These are phyloP conservation scores for Mongoloraphidia duomilia DNA, from an alignment of 2,888 invertebrate genomes.

Conservation along the genomic window DNA sequence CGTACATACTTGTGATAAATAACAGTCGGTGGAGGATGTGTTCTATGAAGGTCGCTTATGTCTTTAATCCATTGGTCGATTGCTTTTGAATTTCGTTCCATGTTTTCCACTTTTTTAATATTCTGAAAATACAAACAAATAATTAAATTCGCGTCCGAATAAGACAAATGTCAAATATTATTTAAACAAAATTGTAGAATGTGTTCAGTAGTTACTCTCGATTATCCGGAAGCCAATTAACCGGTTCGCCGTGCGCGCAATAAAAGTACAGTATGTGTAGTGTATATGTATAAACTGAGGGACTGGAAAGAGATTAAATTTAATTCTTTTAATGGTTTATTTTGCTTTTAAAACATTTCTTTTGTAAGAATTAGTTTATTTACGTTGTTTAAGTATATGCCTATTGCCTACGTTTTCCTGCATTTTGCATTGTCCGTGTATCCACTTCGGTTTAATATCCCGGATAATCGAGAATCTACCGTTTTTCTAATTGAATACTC, in stretches of 20 bases:
- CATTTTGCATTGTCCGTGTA: no score
- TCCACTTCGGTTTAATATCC: no score
- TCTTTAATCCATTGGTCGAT: slow-evolving; percentile 96
- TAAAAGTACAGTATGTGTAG: no score
- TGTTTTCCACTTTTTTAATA: slow-evolving; percentile 66
- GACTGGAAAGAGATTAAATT: no score
- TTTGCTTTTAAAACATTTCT: no score
- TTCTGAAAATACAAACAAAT: slow-evolving; percentile 30
- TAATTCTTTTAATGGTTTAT: no score
- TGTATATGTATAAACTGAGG: no score
- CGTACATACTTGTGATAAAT: slow-evolving; percentile 54
- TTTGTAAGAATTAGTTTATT: no score
- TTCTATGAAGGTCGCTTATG: slow-evolving; percentile 81
- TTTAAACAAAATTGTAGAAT: background rate
- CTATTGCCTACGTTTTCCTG: no score
- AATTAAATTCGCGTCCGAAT: background rate
- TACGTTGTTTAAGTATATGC: no score
- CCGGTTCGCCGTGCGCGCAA: background rate
- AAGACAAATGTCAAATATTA: background rate
- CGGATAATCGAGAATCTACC: no score
- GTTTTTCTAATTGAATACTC: background rate
- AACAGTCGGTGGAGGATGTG: slow-evolving; percentile 75
- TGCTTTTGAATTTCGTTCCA: slow-evolving; percentile 74
- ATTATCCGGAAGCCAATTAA: background rate
- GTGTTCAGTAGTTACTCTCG: background rate